Conservation (phyloP, 64 coral and sea anemone genomes). For the Trachythela sp. region DNA sequence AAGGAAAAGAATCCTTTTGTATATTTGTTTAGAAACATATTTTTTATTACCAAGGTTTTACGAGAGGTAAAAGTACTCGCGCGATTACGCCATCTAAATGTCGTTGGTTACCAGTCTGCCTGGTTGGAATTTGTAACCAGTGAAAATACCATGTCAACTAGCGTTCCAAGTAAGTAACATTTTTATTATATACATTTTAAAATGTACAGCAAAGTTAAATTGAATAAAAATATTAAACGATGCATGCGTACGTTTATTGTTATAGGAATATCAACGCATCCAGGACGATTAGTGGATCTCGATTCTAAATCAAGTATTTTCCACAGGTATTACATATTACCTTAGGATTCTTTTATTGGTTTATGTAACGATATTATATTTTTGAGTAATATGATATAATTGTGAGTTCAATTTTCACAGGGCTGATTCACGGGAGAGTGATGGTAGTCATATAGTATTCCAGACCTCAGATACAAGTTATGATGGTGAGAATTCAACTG, state of each 20-base stretch:
- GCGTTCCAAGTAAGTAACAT: constrained; percentile 60
- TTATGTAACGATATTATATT: constrained; percentile 40
- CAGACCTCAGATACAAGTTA: not conserved
- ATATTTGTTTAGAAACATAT: too few species aligned
- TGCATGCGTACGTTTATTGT: not conserved
- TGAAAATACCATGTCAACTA: constrained; percentile 31
- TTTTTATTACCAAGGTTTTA: constrained; percentile 49
- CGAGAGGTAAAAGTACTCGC: constrained; percentile 93
- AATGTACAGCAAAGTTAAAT: not conserved
- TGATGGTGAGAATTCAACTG: not conserved
- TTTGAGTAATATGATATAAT: not conserved
- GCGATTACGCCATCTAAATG: constrained; percentile 70
- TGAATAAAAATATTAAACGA: not conserved
- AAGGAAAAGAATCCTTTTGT: too few species aligned
- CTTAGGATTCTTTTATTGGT: not conserved
- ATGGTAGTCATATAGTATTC: not conserved
- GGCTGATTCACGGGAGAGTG: not conserved
- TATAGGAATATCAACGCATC: constrained; percentile 76
- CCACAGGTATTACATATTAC: not conserved
- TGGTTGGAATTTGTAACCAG: constrained; percentile 92
- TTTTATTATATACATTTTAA: not conserved
- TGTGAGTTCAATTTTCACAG: not conserved
- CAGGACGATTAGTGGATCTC: constrained; percentile 64
- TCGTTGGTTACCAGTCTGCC: constrained; percentile 91
- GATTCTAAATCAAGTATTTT: constrained; percentile 31